Conservation (phyloP, 1,140 invertebrate genomes). For the Cecropterus lyciades region DNA sequence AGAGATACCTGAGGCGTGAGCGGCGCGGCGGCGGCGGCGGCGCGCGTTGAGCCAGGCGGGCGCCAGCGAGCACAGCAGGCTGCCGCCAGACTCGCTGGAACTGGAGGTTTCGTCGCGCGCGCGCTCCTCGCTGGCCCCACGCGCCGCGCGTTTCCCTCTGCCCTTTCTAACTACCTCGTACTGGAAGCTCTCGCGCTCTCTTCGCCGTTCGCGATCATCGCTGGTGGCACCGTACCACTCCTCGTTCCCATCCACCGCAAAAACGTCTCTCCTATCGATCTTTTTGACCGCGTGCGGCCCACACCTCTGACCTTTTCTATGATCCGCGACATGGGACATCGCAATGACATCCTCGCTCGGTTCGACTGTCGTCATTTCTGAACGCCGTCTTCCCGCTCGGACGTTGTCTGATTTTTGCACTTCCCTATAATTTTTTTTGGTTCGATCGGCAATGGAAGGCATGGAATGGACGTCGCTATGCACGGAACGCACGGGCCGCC, state of each 20-base stretch:
- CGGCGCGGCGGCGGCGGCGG: constrained; percentile 46
- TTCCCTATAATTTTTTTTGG: constrained; percentile 9
- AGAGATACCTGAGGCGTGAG: constrained; percentile 41
- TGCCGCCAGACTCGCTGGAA: constrained; percentile 63
- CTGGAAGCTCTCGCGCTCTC: constrained; percentile 7
- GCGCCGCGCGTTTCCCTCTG: constrained; percentile 21
- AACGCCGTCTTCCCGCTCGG: constrained; percentile 15
- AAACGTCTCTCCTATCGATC: constrained; percentile 14
- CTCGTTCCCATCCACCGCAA: constrained; percentile 20
- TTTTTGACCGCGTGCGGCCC: constrained; percentile 20
- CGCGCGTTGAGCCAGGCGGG: constrained; percentile 63
- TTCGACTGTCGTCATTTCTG: constrained; percentile 17
- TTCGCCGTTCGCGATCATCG: constrained; percentile 15
- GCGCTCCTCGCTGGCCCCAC: constrained; percentile 33
- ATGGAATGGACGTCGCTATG: constrained; percentile 7
- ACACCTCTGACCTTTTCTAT: constrained; percentile 32
- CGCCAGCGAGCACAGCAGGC: constrained; percentile 68
- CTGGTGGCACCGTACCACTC: constrained; percentile 6
- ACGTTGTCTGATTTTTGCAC: constrained; percentile 14
- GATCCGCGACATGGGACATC: constrained; percentile 7
- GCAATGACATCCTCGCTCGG: neutral
- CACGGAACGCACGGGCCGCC: constrained; percentile 12
- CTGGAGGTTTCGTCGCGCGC: constrained; percentile 55
- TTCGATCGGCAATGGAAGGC: constrained; percentile 16
- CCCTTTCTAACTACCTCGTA: constrained; percentile 21